Evolutionary conservation across 2,113 vertebrate species (phyloP), one percentile per base, ranked within the genome.

Genomic region (Acanthisitta chloris): DNA sequence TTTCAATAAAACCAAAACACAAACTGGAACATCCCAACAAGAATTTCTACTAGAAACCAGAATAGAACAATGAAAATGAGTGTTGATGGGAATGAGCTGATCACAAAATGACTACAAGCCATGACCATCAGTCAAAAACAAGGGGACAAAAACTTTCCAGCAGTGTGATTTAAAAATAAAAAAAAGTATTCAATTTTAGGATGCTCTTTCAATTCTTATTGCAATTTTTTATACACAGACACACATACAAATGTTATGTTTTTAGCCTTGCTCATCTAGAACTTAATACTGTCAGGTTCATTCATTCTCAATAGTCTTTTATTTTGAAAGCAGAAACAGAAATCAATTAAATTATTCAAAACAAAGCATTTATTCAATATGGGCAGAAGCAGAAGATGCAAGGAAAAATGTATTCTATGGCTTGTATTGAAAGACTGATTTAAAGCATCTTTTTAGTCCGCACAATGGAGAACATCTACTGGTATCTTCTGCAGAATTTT

Each of bases 151-250:
- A 93, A 38, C 29, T 52, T 62, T 29, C 28, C 69, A 87, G 18
- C 36, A 64, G 10, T 2, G 1, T 54, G 19, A 77, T 34, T 21
- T 8, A 21, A 55, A 14, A 49, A 40, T n/a, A n/a, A 49, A 59
- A 26, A 12, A 11, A 23, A 19, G 1, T 10, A 61, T 17, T 36
- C 3, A 4, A 36, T 69, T 83, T 28, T 83, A n/a, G 25, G 29
- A n/a, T 48, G 62, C 15, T 80, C 62, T 80, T 93, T 88, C 19
- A 19, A 71, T 33, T 77, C 16, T 74, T 92, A 40, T 23, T 33
- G 2, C 18, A 0, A 0, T 61, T 43, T 66, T 80, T 51, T 29
- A 58, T 4, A 64, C 2, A 61, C 0, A 33, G 17, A 59, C 23
- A 61, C 6, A 46, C 14, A 74, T 2, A 40, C 12, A 71, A 55